A percentile compares a stretch with the other conserved stretches of the same genome.
phyloP scores from a whole-genome alignment of 2,888 invertebrate species.

The Eristalis pertinax region DNA sequence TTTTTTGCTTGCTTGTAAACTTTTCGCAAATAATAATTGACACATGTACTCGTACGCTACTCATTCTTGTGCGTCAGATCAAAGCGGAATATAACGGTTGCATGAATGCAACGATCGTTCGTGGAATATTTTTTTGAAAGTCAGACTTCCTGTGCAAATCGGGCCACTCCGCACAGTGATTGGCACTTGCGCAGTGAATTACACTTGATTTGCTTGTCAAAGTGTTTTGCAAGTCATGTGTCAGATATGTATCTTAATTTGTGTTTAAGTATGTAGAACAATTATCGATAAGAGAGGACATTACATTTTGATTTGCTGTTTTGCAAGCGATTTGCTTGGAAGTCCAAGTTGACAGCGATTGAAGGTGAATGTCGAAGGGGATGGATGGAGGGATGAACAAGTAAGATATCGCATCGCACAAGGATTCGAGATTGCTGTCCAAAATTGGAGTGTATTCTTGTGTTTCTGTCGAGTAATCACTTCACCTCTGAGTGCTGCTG shows the following conservation, averaged over 20 bases:
- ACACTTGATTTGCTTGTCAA: background rate
- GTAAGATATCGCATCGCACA: no score
- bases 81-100: conserved; percentile 2
- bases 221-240: background rate
- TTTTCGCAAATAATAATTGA: conserved; percentile 61
- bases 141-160: conserved; percentile 11
- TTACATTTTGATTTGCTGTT: background rate
- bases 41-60: conserved; percentile 32
- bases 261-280: background rate
- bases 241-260: background rate
- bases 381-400: background rate
- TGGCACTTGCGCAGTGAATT: background rate
- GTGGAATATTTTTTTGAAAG: conserved; percentile 36
- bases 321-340: background rate
- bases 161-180: background rate
- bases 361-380: background rate
- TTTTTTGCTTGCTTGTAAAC: background rate
- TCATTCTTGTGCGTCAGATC: background rate
- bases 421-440: no score
- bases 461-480: no score
- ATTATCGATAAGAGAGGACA: background rate
- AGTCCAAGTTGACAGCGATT: background rate
- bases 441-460: no score
- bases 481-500: no score
- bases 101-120: background rate